Percentiles rank a stretch among this genome's conserved stretches.
Conservation (phyloP, 2,113 vertebrate genomes). For the Bungarus multicinctus region DNA sequence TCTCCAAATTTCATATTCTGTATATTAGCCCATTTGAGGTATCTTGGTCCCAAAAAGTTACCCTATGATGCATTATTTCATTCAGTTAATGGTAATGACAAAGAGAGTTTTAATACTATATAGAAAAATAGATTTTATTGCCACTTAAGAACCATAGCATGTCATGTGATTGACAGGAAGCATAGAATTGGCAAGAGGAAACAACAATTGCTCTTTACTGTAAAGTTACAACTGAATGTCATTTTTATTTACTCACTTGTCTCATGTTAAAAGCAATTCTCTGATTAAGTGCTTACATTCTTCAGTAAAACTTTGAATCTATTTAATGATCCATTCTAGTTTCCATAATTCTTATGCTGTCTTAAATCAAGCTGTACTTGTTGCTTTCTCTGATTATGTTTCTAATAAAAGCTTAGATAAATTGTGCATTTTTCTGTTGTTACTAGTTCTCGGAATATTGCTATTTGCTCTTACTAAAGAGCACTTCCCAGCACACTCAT, state of each 20-base stretch:
- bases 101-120: not conserved
- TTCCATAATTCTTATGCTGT: not conserved
- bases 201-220: conserved; percentile 6
- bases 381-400: not conserved
- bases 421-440: not conserved
- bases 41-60: not conserved
- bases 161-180: not conserved
- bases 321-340: not conserved
- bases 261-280: not conserved
- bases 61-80: not conserved
- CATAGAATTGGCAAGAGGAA: not conserved
- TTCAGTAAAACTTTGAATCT: not conserved
- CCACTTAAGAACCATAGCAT: not conserved
- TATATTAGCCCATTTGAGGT: not conserved
- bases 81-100: not conserved
- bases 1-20: not conserved
- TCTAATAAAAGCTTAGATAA: not conserved
- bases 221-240: not conserved
- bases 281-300: not conserved
- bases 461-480: not conserved
- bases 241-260: not conserved
- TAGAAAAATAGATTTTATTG: not conserved
- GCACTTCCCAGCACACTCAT: not conserved
- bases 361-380: not conserved
- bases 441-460: conserved; percentile 11